Conservation (phyloP, 2,797 vertebrate genomes). For the Podargus strigoides region DNA sequence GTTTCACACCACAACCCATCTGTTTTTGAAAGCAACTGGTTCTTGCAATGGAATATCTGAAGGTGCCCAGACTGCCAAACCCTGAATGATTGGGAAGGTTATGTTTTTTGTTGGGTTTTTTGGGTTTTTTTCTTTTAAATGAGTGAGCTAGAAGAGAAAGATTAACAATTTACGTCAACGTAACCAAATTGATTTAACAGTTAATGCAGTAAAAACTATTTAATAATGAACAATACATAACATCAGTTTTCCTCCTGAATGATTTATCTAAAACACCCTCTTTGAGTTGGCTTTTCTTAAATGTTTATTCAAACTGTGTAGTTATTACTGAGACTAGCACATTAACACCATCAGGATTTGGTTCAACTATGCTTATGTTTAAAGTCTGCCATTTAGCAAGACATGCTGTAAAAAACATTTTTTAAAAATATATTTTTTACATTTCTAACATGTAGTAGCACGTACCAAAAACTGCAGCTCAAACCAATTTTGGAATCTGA, state of each 20-base stretch:
- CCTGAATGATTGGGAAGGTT: neutral
- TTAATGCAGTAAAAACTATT: neutral
- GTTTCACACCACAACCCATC: neutral
- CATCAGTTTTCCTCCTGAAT: neutral
- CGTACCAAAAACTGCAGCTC: neutral
- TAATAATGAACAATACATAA: neutral
- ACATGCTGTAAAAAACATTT: neutral
- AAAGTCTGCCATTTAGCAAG: neutral
- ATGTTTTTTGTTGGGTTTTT: neutral
- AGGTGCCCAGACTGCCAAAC: neutral
- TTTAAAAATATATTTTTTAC: neutral
- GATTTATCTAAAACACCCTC: neutral
- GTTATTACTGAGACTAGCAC: neutral
- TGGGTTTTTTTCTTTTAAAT: neutral
- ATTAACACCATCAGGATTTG: neutral
- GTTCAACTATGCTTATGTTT: neutral
- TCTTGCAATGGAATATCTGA: neutral
- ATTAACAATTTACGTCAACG: neutral
- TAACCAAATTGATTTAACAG: neutral
- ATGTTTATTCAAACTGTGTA: neutral
- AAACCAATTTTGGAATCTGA: neutral
- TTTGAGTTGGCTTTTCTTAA: neutral
- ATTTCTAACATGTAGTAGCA: neutral
- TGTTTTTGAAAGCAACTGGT: neutral
- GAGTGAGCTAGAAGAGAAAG: neutral